phyloP scores from a whole-genome alignment of 2,113 vertebrate species.

The Paraplagusia blochii region DNA sequence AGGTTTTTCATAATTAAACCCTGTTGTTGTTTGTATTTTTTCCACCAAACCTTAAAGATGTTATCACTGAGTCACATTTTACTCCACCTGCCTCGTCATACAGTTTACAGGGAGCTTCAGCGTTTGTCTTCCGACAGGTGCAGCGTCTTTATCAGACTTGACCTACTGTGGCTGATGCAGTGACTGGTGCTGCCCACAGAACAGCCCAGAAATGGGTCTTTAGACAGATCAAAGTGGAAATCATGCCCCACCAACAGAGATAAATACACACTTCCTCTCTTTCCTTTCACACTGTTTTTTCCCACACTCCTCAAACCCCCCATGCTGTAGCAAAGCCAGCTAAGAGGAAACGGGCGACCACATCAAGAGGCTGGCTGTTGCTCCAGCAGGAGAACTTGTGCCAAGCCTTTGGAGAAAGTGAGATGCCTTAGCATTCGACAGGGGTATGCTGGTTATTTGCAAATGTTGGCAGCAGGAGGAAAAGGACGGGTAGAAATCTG shows the following conservation, averaged over 20 bases:
- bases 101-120: not conserved
- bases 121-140: constrained; percentile 36
- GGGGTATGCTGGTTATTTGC: constrained; percentile 26
- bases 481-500: not conserved
- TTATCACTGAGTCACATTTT: no score
- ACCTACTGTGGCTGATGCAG: constrained; percentile 32
- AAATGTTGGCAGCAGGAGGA: constrained; percentile 19
- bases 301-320: constrained; percentile 67
- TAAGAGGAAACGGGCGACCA: constrained; percentile 75
- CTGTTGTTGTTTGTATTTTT: no score
- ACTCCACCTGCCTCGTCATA: constrained; percentile 22
- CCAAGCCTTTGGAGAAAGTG: constrained; percentile 40
- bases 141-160: not conserved
- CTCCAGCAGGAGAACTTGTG: constrained; percentile 51
- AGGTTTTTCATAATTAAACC: no score
- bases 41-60: no score
- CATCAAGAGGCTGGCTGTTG: constrained; percentile 69
- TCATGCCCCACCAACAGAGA: constrained; percentile 72
- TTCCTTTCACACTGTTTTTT: constrained; percentile 67
- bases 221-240: constrained; percentile 72
- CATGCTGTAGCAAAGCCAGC: constrained; percentile 43
- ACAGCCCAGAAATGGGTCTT: constrained; percentile 36
- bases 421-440: constrained; percentile 32
- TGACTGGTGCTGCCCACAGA: constrained; percentile 38
- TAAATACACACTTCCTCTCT: constrained; percentile 78